phyloP scores from a whole-genome alignment of 1,140 invertebrate genomes.

The Pseudomyrmex gracilis region DNA sequence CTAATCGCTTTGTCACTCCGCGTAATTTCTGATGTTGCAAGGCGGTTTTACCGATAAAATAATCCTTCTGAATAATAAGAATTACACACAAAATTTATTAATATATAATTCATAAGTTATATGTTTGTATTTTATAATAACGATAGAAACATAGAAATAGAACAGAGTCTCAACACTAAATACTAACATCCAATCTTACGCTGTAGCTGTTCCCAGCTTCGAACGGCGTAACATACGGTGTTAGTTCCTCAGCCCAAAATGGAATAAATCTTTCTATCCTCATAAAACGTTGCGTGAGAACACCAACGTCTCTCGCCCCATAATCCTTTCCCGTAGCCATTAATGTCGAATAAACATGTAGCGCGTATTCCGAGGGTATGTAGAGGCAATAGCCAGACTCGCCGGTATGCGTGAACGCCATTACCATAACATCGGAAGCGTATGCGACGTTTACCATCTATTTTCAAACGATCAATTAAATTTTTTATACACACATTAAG shows the following conservation, averaged over 20 bases:
- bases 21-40: conserved; percentile 89
- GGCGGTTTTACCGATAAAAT: conserved; percentile 92
- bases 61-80: conserved; percentile 84
- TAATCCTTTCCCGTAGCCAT: conserved; percentile 89
- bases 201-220: conserved; percentile 91
- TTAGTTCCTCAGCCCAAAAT: conserved; percentile 90
- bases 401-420: conserved; percentile 93
- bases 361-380: conserved; percentile 92
- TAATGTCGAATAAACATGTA: conserved; percentile 92
- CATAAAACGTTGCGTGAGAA: conserved; percentile 91
- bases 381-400: conserved; percentile 94
- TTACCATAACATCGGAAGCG: conserved; percentile 91
- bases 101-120: not conserved
- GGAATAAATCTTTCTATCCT: conserved; percentile 88
- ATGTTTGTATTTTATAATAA: not conserved
- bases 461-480: conserved; percentile 5
- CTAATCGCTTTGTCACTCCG: conserved; percentile 89
- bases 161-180: not conserved
- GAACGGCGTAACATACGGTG: conserved; percentile 90
- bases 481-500: not conserved
- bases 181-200: conserved; percentile 88
- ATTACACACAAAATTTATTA: conserved; percentile 3
- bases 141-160: not conserved
- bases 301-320: conserved; percentile 91
- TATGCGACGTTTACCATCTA: conserved; percentile 91